These are phyloP conservation scores for Leptosomus discolor DNA, from an alignment of 2,113 vertebrate genomes.

Conservation along the genomic window DNA sequence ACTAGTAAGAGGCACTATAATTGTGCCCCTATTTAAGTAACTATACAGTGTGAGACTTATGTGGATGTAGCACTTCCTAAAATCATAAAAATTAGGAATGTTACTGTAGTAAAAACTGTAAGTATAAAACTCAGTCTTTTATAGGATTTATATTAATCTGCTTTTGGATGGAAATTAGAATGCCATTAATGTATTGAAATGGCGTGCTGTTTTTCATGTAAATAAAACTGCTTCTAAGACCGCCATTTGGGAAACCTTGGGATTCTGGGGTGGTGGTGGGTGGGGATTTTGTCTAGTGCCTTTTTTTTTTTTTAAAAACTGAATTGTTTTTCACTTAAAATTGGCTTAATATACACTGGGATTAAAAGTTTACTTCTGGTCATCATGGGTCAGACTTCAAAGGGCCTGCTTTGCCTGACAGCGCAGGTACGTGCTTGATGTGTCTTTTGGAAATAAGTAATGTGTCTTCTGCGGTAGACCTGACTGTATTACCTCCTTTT, in stretches of 20 bases:
- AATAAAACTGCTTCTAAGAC: neutral
- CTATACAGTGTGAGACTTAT: fast-evolving
- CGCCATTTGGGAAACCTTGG: neutral
- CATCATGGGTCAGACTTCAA: neutral
- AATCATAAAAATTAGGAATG: neutral
- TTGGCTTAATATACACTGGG: neutral
- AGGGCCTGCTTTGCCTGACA: neutral
- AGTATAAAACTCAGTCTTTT: neutral
- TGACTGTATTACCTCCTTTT: neutral
- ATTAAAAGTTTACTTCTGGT: neutral
- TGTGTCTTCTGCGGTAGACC: neutral
- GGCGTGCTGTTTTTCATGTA: neutral
- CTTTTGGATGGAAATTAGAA: neutral
- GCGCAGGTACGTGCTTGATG: neutral
- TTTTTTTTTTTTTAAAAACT: neutral
- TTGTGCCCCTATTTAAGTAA: neutral
- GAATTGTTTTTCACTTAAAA: neutral
- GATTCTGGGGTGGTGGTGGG: neutral
- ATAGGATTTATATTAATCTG: neutral
- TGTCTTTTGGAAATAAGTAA: neutral
- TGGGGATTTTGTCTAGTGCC: neutral
- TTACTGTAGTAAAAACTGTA: neutral
- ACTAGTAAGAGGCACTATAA: neutral
- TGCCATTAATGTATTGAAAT: neutral
- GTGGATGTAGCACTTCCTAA: neutral